phyloP scores from a whole-genome alignment of 2,797 vertebrate genomes.

The Aeoliscus strigatus region DNA sequence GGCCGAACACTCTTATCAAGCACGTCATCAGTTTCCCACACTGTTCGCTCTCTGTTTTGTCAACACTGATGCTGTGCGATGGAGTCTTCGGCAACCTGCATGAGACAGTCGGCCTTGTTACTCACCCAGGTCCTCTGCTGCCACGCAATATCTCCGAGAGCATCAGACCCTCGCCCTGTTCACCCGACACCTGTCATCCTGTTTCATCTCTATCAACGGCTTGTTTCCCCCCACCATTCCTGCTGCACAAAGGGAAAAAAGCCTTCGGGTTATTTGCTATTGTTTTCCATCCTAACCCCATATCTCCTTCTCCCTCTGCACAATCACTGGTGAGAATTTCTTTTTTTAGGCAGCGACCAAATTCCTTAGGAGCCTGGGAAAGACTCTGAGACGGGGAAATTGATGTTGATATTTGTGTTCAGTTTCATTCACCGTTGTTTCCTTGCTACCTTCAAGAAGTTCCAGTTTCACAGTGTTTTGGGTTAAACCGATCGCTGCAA shows the following conservation, averaged over 20 bases:
- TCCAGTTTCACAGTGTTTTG: conserved; percentile 16
- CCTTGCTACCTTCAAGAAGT: neutral
- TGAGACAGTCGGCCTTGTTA: conserved; percentile 6
- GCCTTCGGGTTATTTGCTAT: conserved; percentile 46
- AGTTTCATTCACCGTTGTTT: conserved; percentile 14
- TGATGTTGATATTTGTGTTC: conserved; percentile 48
- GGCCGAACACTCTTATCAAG: conserved; percentile 47
- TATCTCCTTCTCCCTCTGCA: conserved; percentile 39
- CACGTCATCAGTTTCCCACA: conserved; percentile 55
- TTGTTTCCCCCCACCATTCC: conserved; percentile 28
- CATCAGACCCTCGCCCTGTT: conserved; percentile 32
- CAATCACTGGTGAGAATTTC: conserved; percentile 20
- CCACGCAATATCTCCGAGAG: conserved; percentile 21
- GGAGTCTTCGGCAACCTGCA: too few species aligned
- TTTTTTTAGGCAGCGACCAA: conserved; percentile 25
- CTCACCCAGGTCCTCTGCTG: conserved; percentile 19
- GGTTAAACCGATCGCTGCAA: conserved; percentile 1
- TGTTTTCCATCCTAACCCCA: conserved; percentile 62
- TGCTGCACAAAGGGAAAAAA: conserved; percentile 50
- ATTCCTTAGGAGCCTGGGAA: conserved; percentile 67
- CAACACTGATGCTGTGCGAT: conserved; percentile 52
- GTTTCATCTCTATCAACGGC: conserved; percentile 46
- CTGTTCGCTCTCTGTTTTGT: conserved; percentile 9
- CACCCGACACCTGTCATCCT: conserved; percentile 67
- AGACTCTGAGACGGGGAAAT: conserved; percentile 45